Percentiles rank a stretch among this genome's conserved stretches.
phyloP scores from a whole-genome alignment of 2,888 invertebrate genomes.

The Chloromyia formosa region DNA sequence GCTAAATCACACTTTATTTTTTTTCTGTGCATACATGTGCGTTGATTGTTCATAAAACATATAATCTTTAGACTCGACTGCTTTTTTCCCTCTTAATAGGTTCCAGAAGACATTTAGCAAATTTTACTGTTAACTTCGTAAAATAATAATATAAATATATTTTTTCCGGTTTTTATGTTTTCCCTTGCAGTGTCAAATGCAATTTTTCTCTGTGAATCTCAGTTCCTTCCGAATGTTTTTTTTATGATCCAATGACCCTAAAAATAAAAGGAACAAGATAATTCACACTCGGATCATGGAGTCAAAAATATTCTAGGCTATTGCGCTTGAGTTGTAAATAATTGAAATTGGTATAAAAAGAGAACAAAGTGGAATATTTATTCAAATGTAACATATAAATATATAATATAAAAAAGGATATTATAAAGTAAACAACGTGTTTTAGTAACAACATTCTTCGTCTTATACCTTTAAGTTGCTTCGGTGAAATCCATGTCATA shows the following conservation, averaged over 20 bases:
- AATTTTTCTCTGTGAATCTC: constrained; percentile 5
- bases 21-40: not conserved
- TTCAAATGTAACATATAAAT: constrained; percentile 37
- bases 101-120: not conserved
- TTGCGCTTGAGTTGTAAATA: constrained; percentile 39
- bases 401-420: constrained; percentile 28
- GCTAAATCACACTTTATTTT: not conserved
- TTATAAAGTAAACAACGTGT: not conserved
- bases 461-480: too few species aligned
- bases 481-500: too few species aligned
- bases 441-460: too few species aligned
- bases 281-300: not conserved
- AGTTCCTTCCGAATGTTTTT: constrained; percentile 1
- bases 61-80: too few species aligned
- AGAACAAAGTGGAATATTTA: constrained; percentile 25
- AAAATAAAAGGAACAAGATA: not conserved
- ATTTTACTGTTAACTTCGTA: not conserved
- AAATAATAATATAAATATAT: not conserved
- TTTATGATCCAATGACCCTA: not conserved
- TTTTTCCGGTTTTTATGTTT: too few species aligned
- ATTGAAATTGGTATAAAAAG: constrained; percentile 31
- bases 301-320: constrained; percentile 7
- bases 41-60: too few species aligned
- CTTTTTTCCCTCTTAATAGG: too few species aligned
- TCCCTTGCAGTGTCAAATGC: not conserved